Percentiles rank a stretch among this genome's conserved stretches.
phyloP scores from a whole-genome alignment of 2,888 invertebrate species.

The Sarcophaga variegata region DNA sequence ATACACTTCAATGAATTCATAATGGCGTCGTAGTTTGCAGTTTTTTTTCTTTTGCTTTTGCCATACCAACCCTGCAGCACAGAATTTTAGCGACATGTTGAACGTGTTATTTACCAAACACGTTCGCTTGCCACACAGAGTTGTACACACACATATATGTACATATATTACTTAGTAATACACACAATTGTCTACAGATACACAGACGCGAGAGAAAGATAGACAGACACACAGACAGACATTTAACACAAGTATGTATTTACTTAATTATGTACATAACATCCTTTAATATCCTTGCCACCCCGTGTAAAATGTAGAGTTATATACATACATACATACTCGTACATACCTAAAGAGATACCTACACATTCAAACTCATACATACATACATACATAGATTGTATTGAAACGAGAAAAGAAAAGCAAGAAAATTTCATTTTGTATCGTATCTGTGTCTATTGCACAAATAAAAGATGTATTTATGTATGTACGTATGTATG shows the following conservation, averaged over 20 bases:
- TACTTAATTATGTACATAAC: conserved; percentile 66
- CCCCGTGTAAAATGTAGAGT: conserved; percentile 27
- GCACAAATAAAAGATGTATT: conserved; percentile 44
- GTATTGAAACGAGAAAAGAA: not conserved
- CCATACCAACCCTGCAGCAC: conserved; percentile 66
- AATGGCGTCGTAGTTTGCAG: conserved; percentile 69
- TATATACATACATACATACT: not conserved
- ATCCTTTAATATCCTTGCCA: conserved; percentile 49
- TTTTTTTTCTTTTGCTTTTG: conserved; percentile 45
- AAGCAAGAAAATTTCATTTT: conserved; percentile 26
- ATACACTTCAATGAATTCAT: conserved; percentile 70
- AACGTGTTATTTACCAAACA: conserved; percentile 81
- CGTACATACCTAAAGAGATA: not conserved
- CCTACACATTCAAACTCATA: not conserved
- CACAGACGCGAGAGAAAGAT: not conserved
- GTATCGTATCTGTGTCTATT: conserved; percentile 32
- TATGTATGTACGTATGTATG: not conserved
- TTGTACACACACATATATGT: conserved; percentile 1
- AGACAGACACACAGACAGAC: not conserved
- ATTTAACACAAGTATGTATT: conserved; percentile 58
- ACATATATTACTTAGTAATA: conserved; percentile 7
- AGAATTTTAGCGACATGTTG: conserved; percentile 77
- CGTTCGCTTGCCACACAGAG: conserved; percentile 76
- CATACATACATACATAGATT: not conserved
- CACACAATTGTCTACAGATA: conserved; percentile 7